phyloP scores from a whole-genome alignment of 2,797 vertebrate genomes.

The Typhlichthys subterraneus region DNA sequence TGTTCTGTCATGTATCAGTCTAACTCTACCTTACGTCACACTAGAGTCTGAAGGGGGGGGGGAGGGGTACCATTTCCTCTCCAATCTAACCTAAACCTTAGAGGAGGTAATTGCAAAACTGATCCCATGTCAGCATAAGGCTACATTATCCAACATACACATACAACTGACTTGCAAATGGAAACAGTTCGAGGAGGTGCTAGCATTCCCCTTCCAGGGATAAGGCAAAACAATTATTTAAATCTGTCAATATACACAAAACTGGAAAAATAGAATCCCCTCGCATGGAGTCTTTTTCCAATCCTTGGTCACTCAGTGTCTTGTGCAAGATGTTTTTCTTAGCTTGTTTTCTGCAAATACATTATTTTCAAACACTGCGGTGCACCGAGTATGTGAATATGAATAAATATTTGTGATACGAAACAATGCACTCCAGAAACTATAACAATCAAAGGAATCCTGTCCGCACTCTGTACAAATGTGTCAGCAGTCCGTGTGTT shows the following conservation, averaged over 20 bases:
- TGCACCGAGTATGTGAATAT: slow-evolving; percentile 5
- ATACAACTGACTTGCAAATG: neutral
- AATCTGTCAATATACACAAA: slow-evolving; percentile 21
- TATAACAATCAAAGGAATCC: slow-evolving; percentile 16
- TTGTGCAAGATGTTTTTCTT: slow-evolving; percentile 37
- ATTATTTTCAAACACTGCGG: neutral
- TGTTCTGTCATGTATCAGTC: neutral
- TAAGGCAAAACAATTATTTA: slow-evolving; percentile 43
- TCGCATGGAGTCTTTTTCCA: neutral
- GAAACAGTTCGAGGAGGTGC: neutral
- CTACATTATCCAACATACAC: slow-evolving; percentile 7
- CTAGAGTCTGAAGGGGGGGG: slow-evolving; percentile 19
- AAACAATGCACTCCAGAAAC: slow-evolving; percentile 31
- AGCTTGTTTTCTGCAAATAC: slow-evolving; percentile 23
- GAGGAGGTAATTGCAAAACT: slow-evolving; percentile 23
- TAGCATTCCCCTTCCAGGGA: slow-evolving; percentile 22
- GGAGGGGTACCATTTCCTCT: slow-evolving; percentile 43
- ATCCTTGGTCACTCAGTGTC: slow-evolving; percentile 10
- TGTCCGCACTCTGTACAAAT: slow-evolving; percentile 37
- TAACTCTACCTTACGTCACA: slow-evolving; percentile 46
- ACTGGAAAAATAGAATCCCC: slow-evolving; percentile 9
- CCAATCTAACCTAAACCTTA: slow-evolving; percentile 19
- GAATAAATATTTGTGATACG: slow-evolving; percentile 34
- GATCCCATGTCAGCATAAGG: slow-evolving; percentile 4
- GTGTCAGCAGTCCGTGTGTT: slow-evolving; percentile 32